Conservation (phyloP, 2,888 invertebrate genomes). For the Pristionchus maxplancki region DNA sequence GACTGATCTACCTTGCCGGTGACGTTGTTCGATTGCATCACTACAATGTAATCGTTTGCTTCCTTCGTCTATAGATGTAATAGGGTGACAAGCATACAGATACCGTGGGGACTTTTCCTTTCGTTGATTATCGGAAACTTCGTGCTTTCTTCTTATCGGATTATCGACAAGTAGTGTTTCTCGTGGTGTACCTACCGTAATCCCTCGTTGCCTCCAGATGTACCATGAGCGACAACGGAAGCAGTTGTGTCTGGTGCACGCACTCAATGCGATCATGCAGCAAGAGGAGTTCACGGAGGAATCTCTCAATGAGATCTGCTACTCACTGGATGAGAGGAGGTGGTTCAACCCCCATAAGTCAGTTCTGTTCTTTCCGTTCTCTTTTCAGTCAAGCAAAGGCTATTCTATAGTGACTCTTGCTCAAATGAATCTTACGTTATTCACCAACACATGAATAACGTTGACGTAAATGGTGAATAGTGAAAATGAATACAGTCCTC, state of each 20-base stretch:
- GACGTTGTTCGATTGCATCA: constrained; percentile 28
- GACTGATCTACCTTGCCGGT: constrained; percentile 18
- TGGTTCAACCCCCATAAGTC: constrained; percentile 75
- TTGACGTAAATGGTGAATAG: too few species aligned
- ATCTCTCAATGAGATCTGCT: constrained; percentile 71
- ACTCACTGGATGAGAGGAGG: constrained; percentile 62
- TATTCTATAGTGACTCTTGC: too few species aligned
- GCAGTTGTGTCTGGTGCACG: constrained; percentile 74
- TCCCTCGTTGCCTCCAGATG: too few species aligned
- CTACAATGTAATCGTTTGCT: not conserved
- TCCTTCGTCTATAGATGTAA: not conserved
- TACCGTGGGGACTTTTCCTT: too few species aligned
- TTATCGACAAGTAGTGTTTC: too few species aligned
- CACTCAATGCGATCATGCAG: constrained; percentile 73
- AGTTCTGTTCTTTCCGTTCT: not conserved
- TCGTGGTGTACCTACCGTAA: too few species aligned
- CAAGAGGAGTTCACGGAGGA: constrained; percentile 58
- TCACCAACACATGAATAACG: too few species aligned
- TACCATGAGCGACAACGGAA: constrained; percentile 73
- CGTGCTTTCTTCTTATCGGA: too few species aligned
- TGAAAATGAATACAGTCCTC: too few species aligned
- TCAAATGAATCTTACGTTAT: too few species aligned
- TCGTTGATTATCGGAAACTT: too few species aligned
- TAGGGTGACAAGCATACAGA: not conserved
- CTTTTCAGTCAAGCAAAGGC: not conserved